Base-by-base conservation (phyloP, 1,140 invertebrate species). In the Heliothis subflexa region DNA sequence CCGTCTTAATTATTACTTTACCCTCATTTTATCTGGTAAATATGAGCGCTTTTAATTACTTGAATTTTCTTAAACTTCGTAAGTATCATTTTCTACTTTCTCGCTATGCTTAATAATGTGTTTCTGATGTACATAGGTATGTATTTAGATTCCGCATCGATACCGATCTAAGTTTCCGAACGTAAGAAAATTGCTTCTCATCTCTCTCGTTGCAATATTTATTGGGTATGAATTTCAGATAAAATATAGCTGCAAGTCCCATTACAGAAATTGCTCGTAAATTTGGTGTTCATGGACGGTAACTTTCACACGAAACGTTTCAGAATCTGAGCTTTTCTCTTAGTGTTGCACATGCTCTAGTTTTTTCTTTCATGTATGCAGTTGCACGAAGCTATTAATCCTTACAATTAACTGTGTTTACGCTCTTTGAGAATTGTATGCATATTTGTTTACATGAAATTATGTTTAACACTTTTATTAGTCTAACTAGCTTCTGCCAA, bases 261-360 rank as follows among this genome's bases (percentile, higher is more conserved):
- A 40, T 70, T 70, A 50, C 3, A 70, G 47, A 52, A 70, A 52
- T 70, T 50, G 47, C 13, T 25, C 66, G 28, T 70, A 70, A 70
- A 70, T 70, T 70, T 7, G 66, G 47, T 70, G 18, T 70, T 70
- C 47, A 52, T 49, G 18, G 47, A 13, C 16, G 14, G 21, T 52
- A 40, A 70, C 45, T 70, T 70, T 70, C 47, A 52, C 66, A 70
- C 47, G 13, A 70, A n/a, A 18, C 21, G 45, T 28, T 68, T 28
- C 66, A 70, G 47, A 70, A 70, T 28, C 50, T 70, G 66, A 70
- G 66, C 47, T 52, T 47, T 70, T 52, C 66, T 70, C 66, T 28
- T 12, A 70, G 47, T 12, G 50, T 52, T 25, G 66, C 21, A 50
- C 47, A 70, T 45, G 66, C 66, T 70, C 66, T 25, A 52, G 21